These are phyloP conservation scores for Agonum fuliginosum DNA, from an alignment of 2,888 invertebrate genomes.

Conservation along the genomic window DNA sequence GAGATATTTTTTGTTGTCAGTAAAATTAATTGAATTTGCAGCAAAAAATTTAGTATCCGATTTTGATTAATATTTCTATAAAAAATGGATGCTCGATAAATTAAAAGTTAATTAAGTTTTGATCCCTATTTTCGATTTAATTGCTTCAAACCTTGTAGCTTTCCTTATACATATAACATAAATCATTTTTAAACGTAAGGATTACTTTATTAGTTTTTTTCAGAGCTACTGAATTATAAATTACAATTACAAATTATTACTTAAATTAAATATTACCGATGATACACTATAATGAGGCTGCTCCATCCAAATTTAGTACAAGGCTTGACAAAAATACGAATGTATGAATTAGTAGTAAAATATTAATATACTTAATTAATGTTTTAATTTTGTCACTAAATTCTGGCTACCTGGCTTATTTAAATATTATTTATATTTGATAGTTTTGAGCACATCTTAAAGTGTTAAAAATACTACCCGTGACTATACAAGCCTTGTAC, in stretches of 20 bases:
- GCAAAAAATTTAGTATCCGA: not conserved
- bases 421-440: not conserved
- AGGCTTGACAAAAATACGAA: too few relatives aligned
- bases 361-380: too few relatives aligned
- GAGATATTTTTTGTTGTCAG: not conserved
- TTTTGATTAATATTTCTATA: constrained; percentile 7
- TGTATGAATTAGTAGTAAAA: too few relatives aligned
- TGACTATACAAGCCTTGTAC: not conserved
- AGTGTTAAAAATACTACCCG: not conserved
- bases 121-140: not conserved
- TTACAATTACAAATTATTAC: too few relatives aligned
- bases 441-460: not conserved
- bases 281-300: too few relatives aligned
- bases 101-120: constrained; percentile 29
- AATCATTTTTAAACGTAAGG: constrained; percentile 36
- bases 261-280: too few relatives aligned
- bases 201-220: too few relatives aligned
- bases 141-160: constrained; percentile 10
- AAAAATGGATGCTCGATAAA: constrained; percentile 28
- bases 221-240: too few relatives aligned
- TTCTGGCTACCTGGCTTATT: too few relatives aligned
- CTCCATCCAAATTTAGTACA: too few relatives aligned
- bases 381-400: too few relatives aligned
- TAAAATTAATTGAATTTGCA: constrained; percentile 4
- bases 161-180: constrained; percentile 31